A percentile compares a stretch with the other conserved stretches of the same genome.
phyloP scores from a whole-genome alignment of 2,113 vertebrate species.

The Columbina picui region DNA sequence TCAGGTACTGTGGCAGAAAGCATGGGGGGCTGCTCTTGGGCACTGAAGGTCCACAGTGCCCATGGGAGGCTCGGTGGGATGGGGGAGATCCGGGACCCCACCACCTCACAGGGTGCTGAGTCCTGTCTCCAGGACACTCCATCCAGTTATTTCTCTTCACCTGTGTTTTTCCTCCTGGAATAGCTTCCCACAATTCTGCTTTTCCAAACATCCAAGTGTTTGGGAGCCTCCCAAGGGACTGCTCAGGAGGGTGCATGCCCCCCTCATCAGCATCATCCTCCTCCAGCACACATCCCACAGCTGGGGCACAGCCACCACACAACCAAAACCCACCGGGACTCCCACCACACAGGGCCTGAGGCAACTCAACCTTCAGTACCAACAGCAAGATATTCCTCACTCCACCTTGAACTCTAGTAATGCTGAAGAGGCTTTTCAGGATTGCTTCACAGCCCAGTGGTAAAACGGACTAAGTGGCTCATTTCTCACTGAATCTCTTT shows the following conservation, averaged over 20 bases:
- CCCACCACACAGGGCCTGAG: background rate
- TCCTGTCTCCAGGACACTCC: background rate
- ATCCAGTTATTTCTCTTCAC: background rate
- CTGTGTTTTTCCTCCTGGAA: background rate
- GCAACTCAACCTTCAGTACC: background rate
- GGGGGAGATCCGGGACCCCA: rapidly evolving
- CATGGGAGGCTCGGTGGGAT: rapidly evolving
- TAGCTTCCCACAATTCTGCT: background rate
- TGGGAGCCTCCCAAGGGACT: background rate
- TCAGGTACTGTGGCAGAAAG: background rate
- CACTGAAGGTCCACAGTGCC: rapidly evolving
- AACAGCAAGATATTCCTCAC: background rate
- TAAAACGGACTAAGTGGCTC: background rate
- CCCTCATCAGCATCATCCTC: background rate
- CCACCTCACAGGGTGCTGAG: background rate
- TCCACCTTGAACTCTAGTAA: background rate
- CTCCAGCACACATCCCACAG: background rate
- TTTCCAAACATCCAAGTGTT: background rate
- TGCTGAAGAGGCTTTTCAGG: background rate
- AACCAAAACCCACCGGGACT: background rate
- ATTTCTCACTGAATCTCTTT: background rate
- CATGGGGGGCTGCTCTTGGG: rapidly evolving
- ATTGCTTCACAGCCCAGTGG: background rate
- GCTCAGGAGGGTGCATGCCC: background rate
- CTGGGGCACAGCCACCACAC: background rate